Conservation (phyloP, 2,797 vertebrate species). For the Buphagus erythrorhynchus region DNA sequence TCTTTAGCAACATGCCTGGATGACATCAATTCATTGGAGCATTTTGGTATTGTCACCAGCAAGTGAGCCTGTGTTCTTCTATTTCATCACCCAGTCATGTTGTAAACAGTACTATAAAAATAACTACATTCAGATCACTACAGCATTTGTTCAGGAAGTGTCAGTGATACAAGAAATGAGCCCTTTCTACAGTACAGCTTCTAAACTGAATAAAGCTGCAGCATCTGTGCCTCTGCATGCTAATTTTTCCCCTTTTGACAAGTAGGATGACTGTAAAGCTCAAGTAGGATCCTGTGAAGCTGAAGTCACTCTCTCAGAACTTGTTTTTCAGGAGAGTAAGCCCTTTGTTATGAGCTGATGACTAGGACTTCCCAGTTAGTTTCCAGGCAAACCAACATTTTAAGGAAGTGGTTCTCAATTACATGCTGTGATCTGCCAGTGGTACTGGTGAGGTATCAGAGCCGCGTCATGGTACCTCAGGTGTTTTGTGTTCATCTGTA, state of each 20-base stretch:
- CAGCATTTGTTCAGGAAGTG: not conserved
- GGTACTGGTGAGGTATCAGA: not conserved
- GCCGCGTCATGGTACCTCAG: fast-evolving
- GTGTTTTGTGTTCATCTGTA: not conserved
- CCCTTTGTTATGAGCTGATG: not conserved
- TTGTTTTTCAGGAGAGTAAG: not conserved
- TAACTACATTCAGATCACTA: not conserved
- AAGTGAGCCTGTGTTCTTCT: not conserved
- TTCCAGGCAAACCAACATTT: not conserved
- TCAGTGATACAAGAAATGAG: not conserved
- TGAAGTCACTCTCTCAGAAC: not conserved
- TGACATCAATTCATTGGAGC: not conserved
- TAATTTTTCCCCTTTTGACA: not conserved
- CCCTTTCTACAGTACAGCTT: not conserved
- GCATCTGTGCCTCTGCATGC: not conserved
- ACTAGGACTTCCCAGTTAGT: not conserved
- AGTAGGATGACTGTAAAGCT: not conserved
- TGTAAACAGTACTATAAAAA: not conserved
- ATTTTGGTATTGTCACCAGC: not conserved
- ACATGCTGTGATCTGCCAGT: not conserved
- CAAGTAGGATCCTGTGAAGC: not conserved
- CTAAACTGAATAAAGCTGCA: not conserved
- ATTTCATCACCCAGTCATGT: not conserved
- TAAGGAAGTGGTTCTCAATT: not conserved
- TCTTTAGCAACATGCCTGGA: not conserved